Conservation (phyloP, 2,797 vertebrate genomes). For the Labeo calbasu region DNA sequence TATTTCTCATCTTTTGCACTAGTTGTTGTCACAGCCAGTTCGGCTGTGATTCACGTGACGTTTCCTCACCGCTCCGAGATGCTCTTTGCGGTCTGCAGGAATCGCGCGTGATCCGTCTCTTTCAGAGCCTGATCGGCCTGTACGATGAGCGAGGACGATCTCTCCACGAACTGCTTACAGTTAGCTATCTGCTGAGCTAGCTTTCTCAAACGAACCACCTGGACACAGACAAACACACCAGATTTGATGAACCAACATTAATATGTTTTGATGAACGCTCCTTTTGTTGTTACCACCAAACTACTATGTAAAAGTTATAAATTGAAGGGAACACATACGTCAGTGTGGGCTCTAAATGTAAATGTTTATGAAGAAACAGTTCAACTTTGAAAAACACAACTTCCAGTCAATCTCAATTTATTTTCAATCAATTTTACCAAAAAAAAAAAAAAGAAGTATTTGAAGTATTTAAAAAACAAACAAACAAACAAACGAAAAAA, state of each 20-base stretch:
- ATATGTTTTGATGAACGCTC: neutral
- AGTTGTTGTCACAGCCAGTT: too few species aligned
- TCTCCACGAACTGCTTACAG: conserved; percentile 97
- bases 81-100: conserved; percentile 96
- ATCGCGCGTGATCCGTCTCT: conserved; percentile 91
- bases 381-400: too few species aligned
- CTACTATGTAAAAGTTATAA: neutral
- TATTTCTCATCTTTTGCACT: too few species aligned
- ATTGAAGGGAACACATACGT: too few species aligned
- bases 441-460: too few species aligned
- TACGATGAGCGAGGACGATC: conserved; percentile 93
- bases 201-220: conserved; percentile 93
- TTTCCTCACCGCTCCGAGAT: conserved; percentile 90
- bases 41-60: too few species aligned
- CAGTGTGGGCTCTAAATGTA: too few species aligned
- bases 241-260: neutral
- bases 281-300: neutral
- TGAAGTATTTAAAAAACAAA: too few species aligned
- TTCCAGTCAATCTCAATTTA: too few species aligned
- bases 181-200: conserved; percentile 95
- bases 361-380: too few species aligned
- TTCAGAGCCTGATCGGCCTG: conserved; percentile 95
- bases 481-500: too few species aligned
- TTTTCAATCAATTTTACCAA: too few species aligned
- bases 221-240: conserved; percentile 43